Evolutionary conservation across 2,888 invertebrate genomes (phyloP).

Genomic region (Pachycephus smyrnensis): DNA sequence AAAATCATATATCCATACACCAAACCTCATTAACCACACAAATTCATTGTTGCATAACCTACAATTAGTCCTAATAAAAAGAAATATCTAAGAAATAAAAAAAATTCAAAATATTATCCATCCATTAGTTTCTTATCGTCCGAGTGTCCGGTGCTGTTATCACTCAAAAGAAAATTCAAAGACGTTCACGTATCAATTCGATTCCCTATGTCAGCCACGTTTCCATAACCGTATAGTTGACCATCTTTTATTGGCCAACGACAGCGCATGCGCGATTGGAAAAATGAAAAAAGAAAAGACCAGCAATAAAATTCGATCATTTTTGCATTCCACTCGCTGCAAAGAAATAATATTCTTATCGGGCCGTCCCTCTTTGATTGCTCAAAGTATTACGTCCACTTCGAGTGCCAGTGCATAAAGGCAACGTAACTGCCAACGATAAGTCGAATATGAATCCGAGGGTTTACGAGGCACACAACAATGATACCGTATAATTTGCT

Average conservation of each 20-base stretch:
- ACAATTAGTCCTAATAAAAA: not conserved
- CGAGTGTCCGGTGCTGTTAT: not conserved
- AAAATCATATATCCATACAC: not conserved
- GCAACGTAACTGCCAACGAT: not conserved
- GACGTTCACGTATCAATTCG: not conserved
- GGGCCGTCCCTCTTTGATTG: not conserved
- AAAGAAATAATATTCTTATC: not conserved
- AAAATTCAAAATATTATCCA: too few relatives aligned
- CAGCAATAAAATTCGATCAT: not conserved
- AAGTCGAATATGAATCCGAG: constrained; percentile 19
- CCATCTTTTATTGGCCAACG: not conserved
- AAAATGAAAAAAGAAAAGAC: not conserved
- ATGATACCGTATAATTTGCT: constrained; percentile 55
- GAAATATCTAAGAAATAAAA: too few relatives aligned
- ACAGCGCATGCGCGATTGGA: not conserved
- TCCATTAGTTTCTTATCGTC: not conserved
- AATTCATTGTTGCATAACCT: not conserved
- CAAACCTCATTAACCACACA: too few relatives aligned
- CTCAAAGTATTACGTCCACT: not conserved
- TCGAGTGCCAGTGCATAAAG: not conserved
- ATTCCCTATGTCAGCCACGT: not conserved
- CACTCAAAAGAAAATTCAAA: not conserved
- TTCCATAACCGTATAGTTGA: not conserved
- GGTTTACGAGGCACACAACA: constrained; percentile 48
- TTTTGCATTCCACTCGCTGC: not conserved